phyloP scores from a whole-genome alignment of 2,888 invertebrate species.

The Muschampia plurimacula region DNA sequence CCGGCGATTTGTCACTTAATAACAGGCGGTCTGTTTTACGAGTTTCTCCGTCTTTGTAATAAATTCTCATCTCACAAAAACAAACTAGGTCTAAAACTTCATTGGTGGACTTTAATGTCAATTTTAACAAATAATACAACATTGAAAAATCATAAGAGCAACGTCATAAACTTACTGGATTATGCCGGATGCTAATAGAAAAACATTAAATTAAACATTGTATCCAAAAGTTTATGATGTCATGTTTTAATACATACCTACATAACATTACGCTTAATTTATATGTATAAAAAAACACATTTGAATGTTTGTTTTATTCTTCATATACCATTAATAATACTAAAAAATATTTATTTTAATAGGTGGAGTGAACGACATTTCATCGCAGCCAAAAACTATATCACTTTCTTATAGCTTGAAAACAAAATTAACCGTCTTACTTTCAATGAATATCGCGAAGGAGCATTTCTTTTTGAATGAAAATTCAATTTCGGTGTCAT shows the following conservation, averaged over 20 bases:
- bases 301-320: too few relatives aligned
- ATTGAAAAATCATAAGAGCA: constrained; percentile 59
- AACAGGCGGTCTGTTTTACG: constrained; percentile 72
- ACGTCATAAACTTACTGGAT: constrained; percentile 60
- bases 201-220: constrained; percentile 55
- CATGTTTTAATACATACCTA: too few relatives aligned
- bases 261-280: too few relatives aligned
- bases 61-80: constrained; percentile 72
- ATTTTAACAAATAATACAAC: constrained; percentile 65
- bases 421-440: not conserved
- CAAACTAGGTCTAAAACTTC: constrained; percentile 70
- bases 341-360: too few relatives aligned
- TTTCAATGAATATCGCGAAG: not conserved
- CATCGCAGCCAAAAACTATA: too few relatives aligned
- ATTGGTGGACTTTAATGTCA: constrained; percentile 69
- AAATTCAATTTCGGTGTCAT: not conserved
- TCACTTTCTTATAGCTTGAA: not conserved
- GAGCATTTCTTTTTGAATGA: not conserved
- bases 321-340: too few relatives aligned
- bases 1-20: constrained; percentile 75
- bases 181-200: constrained; percentile 62
- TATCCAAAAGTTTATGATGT: constrained; percentile 59
- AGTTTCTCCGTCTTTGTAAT: constrained; percentile 61
- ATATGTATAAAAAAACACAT: constrained; percentile 8
- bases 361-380: too few relatives aligned